These are phyloP conservation scores for Hirtodrosophila histrioides DNA, from an alignment of 2,888 invertebrate species.

Conservation along the genomic window DNA sequence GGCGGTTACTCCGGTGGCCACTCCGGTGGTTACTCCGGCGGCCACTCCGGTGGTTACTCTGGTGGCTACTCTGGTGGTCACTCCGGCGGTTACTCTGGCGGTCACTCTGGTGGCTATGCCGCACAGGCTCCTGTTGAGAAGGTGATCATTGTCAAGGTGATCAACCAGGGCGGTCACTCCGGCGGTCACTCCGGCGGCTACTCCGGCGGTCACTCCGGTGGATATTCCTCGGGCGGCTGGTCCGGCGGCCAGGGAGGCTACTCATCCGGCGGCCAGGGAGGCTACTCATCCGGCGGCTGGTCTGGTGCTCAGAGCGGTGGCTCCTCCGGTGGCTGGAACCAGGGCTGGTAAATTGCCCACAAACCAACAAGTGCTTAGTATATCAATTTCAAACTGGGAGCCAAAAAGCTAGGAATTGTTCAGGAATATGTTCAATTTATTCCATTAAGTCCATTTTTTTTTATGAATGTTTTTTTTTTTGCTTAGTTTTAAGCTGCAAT, in stretches of 20 bases:
- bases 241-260: slow-evolving; percentile 33
- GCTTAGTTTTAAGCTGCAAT: slow-evolving; percentile 40
- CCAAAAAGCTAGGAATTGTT: slow-evolving; percentile 44
- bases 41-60: slow-evolving; percentile 32
- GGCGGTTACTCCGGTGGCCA: slow-evolving; percentile 50
- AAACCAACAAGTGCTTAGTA: background rate
- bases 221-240: slow-evolving; percentile 25
- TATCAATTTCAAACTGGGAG: slow-evolving; percentile 54
- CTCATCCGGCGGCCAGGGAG: slow-evolving; percentile 46
- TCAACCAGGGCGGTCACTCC: slow-evolving; percentile 16
- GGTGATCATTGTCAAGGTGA: too few species aligned
- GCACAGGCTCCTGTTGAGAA: too few species aligned
- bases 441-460: slow-evolving; percentile 39
- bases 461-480: slow-evolving; percentile 39
- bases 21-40: slow-evolving; percentile 47
- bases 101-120: slow-evolving; percentile 30
- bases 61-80: slow-evolving; percentile 19
- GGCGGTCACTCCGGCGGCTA: slow-evolving; percentile 27
- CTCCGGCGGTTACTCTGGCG: slow-evolving; percentile 26
- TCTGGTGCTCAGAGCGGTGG: slow-evolving; percentile 27
- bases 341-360: slow-evolving; percentile 63
- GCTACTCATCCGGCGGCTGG: slow-evolving; percentile 44
- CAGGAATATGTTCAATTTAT: slow-evolving; percentile 34
- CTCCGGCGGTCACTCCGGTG: slow-evolving; percentile 22
- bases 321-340: slow-evolving; percentile 53